Conservation (phyloP, 92 coral and sea anemone genomes). For the Palythoa heliodiscus region DNA sequence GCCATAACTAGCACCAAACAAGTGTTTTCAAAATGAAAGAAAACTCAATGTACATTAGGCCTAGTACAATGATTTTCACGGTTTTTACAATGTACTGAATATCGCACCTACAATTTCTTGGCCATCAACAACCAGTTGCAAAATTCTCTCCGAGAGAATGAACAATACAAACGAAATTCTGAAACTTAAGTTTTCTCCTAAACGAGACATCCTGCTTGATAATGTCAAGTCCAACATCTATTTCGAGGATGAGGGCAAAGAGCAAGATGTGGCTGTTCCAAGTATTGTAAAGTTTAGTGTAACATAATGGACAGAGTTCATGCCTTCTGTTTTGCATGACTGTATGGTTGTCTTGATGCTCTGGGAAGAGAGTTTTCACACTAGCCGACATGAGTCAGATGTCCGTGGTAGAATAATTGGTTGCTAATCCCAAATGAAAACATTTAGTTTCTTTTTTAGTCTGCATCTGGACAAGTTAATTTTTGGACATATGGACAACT, state of each 20-base stretch:
- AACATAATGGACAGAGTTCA: constrained; percentile 62
- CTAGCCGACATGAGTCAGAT: constrained; percentile 50
- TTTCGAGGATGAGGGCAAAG: neutral
- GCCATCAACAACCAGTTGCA: no score
- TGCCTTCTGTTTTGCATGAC: constrained; percentile 46
- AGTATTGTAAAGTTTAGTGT: constrained; percentile 57
- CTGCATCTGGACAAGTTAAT: no score
- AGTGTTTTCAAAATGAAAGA: constrained; percentile 36
- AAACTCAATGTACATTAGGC: constrained; percentile 32
- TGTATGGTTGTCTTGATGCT: constrained; percentile 45
- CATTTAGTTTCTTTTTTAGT: no score
- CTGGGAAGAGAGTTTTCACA: constrained; percentile 47
- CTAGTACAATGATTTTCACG: neutral
- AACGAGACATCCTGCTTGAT: constrained; percentile 44
- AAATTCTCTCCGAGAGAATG: no score
- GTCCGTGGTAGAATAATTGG: constrained; percentile 37
- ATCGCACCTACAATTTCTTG: no score
- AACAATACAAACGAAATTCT: constrained; percentile 48
- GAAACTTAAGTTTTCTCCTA: constrained; percentile 57
- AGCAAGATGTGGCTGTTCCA: constrained; percentile 18
- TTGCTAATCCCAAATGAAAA: no score
- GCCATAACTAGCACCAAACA: constrained; percentile 58
- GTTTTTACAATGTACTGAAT: no score
- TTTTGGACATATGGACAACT: constrained; percentile 2
- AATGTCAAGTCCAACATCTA: neutral